Percentiles rank a stretch among this genome's conserved stretches.
phyloP scores from a whole-genome alignment of 2,888 invertebrate genomes.

The Metopia argyrocephala region DNA sequence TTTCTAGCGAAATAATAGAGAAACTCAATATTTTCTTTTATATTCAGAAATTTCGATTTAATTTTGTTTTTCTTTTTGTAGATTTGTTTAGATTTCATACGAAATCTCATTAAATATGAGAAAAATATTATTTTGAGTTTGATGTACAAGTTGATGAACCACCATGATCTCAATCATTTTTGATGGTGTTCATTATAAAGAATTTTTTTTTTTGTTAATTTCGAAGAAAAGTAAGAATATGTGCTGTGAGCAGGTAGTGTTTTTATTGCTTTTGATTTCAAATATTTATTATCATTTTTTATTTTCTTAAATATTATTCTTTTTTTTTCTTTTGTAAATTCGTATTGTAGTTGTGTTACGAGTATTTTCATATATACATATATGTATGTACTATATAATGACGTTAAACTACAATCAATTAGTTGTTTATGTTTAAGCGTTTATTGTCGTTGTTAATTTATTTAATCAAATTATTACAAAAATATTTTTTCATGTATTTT shows the following conservation, averaged over 20 bases:
- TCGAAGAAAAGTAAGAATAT: background rate
- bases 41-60: slow-evolving; percentile 5
- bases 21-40: slow-evolving; percentile 5
- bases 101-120: slow-evolving; percentile 49
- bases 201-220: background rate
- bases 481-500: background rate
- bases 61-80: slow-evolving; percentile 12
- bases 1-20: slow-evolving; percentile 18
- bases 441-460: slow-evolving; percentile 57
- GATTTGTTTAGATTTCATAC: slow-evolving; percentile 21
- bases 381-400: slow-evolving; percentile 25
- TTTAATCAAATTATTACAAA: slow-evolving; percentile 43
- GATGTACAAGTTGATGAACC: background rate
- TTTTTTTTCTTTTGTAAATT: background rate
- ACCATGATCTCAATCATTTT: background rate
- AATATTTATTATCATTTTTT: background rate
- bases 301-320: slow-evolving; percentile 19
- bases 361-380: background rate
- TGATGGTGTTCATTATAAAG: background rate
- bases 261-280: background rate
- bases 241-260: slow-evolving; percentile 23
- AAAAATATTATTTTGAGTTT: slow-evolving; percentile 5
- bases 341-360: too few relatives aligned
- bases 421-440: slow-evolving; percentile 49
- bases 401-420: slow-evolving; percentile 51